phyloP scores from a whole-genome alignment of 2,797 vertebrate species.

The Perdix hodgsoniae region DNA sequence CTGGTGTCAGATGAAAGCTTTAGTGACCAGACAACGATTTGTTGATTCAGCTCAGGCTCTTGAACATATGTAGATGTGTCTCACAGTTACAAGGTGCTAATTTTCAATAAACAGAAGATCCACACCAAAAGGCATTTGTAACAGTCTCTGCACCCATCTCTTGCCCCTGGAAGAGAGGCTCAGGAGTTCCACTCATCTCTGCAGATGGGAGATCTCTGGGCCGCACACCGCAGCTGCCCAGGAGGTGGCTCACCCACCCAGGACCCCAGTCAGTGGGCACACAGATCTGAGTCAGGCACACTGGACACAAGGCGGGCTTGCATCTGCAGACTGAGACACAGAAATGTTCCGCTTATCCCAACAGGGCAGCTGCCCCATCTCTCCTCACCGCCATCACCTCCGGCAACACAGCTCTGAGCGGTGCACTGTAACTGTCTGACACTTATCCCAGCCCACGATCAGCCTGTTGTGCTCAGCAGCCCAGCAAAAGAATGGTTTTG shows the following conservation, averaged over 20 bases:
- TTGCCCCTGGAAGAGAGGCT: neutral
- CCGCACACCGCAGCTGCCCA: neutral
- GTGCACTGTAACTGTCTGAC: neutral
- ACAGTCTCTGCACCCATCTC: neutral
- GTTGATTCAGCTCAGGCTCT: neutral
- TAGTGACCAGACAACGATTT: neutral
- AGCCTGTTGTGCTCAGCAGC: constrained; percentile 2
- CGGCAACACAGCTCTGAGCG: neutral
- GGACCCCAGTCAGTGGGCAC: neutral
- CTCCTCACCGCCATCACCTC: neutral
- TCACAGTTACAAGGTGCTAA: neutral
- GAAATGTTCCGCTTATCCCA: neutral
- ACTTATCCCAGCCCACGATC: neutral
- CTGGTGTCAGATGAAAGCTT: neutral
- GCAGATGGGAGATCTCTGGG: neutral
- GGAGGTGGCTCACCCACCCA: neutral
- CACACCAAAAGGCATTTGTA: neutral
- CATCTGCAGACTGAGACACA: neutral
- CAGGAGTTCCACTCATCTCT: neutral
- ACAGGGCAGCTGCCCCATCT: neutral
- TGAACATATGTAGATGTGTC: neutral
- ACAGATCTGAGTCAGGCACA: rapidly evolving
- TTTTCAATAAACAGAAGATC: neutral
- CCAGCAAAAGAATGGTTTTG: constrained; percentile 10
- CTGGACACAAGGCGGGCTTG: neutral